phyloP scores from a whole-genome alignment of 2,797 vertebrate genomes.

The Simalia tracyae region DNA sequence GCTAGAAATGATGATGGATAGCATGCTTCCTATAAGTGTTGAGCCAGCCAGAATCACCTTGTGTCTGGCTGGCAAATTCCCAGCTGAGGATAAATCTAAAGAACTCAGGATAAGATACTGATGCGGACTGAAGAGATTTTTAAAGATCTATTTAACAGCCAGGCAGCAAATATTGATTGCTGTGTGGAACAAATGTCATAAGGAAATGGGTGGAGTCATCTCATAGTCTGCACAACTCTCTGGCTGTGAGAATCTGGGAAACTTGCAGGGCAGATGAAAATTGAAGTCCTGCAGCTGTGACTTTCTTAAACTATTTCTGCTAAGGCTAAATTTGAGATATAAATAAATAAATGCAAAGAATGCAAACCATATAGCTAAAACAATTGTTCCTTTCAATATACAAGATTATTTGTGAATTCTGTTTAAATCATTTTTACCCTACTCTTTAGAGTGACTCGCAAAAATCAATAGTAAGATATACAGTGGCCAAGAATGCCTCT shows the following conservation, averaged over 20 bases:
- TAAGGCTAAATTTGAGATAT: not conserved
- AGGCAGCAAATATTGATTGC: slow-evolving; percentile 72
- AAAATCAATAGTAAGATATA: not conserved
- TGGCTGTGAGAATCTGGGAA: not conserved
- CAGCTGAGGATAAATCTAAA: slow-evolving; percentile 73
- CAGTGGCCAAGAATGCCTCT: not conserved
- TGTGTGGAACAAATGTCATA: slow-evolving; percentile 64
- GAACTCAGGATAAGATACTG: slow-evolving; percentile 75
- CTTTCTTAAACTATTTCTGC: not conserved
- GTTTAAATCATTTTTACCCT: not conserved
- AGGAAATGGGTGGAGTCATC: slow-evolving; percentile 59
- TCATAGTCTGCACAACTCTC: slow-evolving; percentile 20
- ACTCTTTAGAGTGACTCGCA: not conserved
- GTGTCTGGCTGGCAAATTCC: slow-evolving; percentile 69
- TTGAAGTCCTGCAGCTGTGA: not conserved
- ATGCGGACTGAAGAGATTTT: slow-evolving; percentile 78
- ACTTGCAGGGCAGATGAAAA: not conserved
- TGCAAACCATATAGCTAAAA: slow-evolving; percentile 25
- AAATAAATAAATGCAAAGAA: not conserved
- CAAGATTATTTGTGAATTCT: not conserved
- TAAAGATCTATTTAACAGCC: slow-evolving; percentile 77
- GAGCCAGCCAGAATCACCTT: slow-evolving; percentile 71
- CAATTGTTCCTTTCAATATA: slow-evolving; percentile 35
- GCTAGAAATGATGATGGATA: slow-evolving; percentile 81
- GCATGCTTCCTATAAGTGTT: slow-evolving; percentile 70